Percentiles rank a stretch among this genome's conserved stretches.
Evolutionary conservation across 1,140 invertebrate species (phyloP).

Genomic region (Neodiprion pinetum): DNA sequence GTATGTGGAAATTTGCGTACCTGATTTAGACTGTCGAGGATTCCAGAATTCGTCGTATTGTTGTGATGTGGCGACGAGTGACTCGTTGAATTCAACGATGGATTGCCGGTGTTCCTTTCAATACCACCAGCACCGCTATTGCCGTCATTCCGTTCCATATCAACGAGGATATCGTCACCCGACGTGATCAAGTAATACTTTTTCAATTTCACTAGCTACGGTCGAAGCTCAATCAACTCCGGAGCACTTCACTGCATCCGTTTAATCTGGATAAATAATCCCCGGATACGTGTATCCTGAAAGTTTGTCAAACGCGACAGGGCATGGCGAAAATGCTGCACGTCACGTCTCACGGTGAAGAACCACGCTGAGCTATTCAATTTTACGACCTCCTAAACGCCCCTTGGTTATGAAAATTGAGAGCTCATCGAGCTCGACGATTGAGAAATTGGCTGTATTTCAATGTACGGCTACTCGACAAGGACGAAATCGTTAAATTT

Average conservation of each 20-base stretch:
- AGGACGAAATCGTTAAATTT: too few relatives aligned
- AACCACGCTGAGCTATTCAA: too few relatives aligned
- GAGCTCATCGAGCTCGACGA: too few relatives aligned
- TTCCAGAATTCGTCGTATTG: not conserved
- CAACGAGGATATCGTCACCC: not conserved
- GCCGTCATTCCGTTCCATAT: constrained; percentile 51
- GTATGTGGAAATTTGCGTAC: not conserved
- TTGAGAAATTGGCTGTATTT: too few relatives aligned
- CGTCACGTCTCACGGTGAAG: too few relatives aligned
- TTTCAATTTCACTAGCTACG: not conserved
- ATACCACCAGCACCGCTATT: constrained; percentile 15
- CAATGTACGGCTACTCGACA: too few relatives aligned
- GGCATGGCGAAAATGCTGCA: too few relatives aligned
- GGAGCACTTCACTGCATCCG: not conserved
- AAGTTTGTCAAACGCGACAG: too few relatives aligned
- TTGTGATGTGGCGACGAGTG: constrained; percentile 31
- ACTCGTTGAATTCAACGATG: constrained; percentile 39
- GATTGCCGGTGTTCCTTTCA: constrained; percentile 40
- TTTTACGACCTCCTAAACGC: too few relatives aligned
- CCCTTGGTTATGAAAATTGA: too few relatives aligned
- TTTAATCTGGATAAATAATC: too few relatives aligned
- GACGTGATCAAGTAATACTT: not conserved
- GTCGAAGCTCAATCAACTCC: not conserved
- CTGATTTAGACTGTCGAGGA: not conserved
- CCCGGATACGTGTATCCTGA: too few relatives aligned